Base-by-base conservation (phyloP, 2,888 invertebrate species). In the Tetramorium bicarinatum region DNA sequence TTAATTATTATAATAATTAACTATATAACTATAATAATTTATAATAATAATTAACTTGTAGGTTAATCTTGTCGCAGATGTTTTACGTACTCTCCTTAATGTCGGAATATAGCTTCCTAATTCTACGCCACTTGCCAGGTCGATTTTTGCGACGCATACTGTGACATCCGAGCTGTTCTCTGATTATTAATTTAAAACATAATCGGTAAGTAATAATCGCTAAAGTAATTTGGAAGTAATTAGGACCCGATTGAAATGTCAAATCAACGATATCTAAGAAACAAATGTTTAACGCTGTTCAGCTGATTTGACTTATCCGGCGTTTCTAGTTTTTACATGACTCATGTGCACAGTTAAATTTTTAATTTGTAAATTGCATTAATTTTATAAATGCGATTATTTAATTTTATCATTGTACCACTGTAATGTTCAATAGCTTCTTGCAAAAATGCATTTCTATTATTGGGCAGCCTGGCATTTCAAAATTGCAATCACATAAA, bases 401-500 rank as follows among this genome's bases (percentile, higher is more conserved):
- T 61, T 59, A 29, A 59, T n/a, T 18, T 18, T 11, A 7, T n/a
- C n/a, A 29, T n/a, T n/a, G n/a, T n/a, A 41, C 3, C 4, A 44
- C 47, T 38, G 21, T 7, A 34, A 72, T 47, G 38, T 72, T 47
- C 25, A 41, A 61, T 44, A 25, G 13, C 8, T 61, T 15, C 9
- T 3, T 38, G 18, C 9, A 29, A 47, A 56, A 44, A 25, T 49
- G 11, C 34, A 25, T 38, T 61, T 71, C 71, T 80, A 25, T 21
- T 72, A 61, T 38, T 47, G 49, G n/a, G n/a, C 34, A 49, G 13
- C 25, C 34, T 56, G 25, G 18, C 25, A 67, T 13, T 66, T 87
- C 72, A 77, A 81, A 81, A 76, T 76, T 76, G 84, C 52, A 84
- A 84, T 77, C 81, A 69, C 76, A 87, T 84, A 77, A 84, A 86